Evolutionary conservation across 2,888 invertebrate species (phyloP), one percentile per base, ranked within the genome.

Genomic region (Meganola albula): DNA sequence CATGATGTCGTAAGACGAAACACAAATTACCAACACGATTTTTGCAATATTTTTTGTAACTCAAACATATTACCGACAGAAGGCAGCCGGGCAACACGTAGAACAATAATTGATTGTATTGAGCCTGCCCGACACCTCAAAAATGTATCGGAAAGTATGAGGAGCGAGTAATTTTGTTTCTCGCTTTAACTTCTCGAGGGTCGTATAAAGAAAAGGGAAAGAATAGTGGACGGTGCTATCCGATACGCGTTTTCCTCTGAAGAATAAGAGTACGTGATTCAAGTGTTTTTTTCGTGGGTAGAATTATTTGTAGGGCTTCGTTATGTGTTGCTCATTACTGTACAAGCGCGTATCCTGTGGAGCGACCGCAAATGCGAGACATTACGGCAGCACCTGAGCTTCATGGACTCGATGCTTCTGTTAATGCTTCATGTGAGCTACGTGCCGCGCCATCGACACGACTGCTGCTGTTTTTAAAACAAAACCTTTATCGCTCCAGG

Each of bases 231-330:
- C 60, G 63, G 62, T 74, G 82, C 74, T 83, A 85, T 78, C 65
- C 67, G 84, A 85, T 85, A 83, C 75, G 74, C 72, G 65, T 84
- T 85, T 85, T 85, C 84, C 84, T 85, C 69, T 66, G 71, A 78
- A 83, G 82, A 76, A 80, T 82, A 74, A 69, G 54, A 65, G 78
- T 78, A 83, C 83, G 84, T 85, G 84, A 84, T 83, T 84, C 82
- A 70, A 76, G 63, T 68, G 74, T 75, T 83, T 85, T 83, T 83
- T 84, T 80, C 74, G 75, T 80, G 70, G 80, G 75, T 80, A 63
- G 78, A 80, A 80, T 84, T 83, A 83, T 84, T 85, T 84, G 84
- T 84, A 83, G 69, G 84, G 84, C 74, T 85, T 85, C 84, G 69
- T 80, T 82, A 82, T 82, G 76, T 79, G 83, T 77, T 75, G 83